A percentile compares a stretch with the other conserved stretches of the same genome.
These are phyloP conservation scores for Dastarcus helophoroides DNA, from an alignment of 2,888 invertebrate species.

Conservation along the genomic window DNA sequence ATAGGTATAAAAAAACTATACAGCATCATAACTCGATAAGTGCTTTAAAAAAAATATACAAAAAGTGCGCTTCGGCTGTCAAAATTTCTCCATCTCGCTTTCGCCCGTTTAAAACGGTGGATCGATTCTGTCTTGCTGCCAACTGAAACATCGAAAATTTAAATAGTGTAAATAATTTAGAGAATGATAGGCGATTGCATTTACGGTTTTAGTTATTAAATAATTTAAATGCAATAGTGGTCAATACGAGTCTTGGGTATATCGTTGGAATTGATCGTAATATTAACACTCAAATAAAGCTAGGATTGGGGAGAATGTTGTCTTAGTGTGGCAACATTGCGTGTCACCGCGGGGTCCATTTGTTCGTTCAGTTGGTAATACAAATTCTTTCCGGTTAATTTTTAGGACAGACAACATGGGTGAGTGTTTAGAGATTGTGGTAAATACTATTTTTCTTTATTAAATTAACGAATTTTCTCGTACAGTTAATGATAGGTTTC, in stretches of 20 bases:
- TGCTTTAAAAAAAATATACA: conserved; percentile 33
- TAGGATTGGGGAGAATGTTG: too few relatives aligned
- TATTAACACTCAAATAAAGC: too few relatives aligned
- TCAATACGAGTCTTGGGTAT: too few relatives aligned
- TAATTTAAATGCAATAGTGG: too few relatives aligned
- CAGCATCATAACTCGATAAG: conserved; percentile 23
- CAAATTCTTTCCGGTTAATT: conserved; percentile 21
- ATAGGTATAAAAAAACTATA: conserved; percentile 26
- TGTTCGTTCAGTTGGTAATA: conserved; percentile 4
- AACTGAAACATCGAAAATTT: conserved; percentile 11
- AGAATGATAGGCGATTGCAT: too few relatives aligned
- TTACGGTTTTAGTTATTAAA: too few relatives aligned
- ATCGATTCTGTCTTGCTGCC: conserved; percentile 21
- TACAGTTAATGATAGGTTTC: too few relatives aligned
- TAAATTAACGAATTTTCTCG: conserved; percentile 8
- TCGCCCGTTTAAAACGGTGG: conserved; percentile 12
- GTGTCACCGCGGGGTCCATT: too few relatives aligned
- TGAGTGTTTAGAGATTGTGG: conserved; percentile 24
- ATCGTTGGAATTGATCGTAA: too few relatives aligned
- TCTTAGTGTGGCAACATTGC: too few relatives aligned
- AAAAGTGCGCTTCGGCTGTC: conserved; percentile 32
- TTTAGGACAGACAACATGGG: conserved; percentile 33
- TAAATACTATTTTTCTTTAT: conserved; percentile 7
- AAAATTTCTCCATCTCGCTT: conserved; percentile 21
- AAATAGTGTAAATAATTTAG: too few relatives aligned